phyloP scores from a whole-genome alignment of 1,140 invertebrate genomes.

The Ips nitidus region DNA sequence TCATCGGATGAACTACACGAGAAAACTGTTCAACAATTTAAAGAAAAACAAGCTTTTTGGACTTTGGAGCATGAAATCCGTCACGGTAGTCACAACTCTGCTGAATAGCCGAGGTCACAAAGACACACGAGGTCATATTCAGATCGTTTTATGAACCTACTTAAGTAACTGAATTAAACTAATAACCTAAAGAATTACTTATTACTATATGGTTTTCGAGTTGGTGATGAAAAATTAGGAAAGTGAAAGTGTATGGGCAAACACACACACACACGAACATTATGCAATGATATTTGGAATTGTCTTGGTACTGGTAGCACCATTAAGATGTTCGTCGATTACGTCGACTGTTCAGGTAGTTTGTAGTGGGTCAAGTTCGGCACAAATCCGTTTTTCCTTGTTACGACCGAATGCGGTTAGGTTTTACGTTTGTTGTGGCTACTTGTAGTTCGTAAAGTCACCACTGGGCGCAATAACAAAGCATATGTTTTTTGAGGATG shows the following conservation, averaged over 20 bases:
- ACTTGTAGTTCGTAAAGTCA: too few relatives aligned
- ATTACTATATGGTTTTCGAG: background rate
- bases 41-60: slow-evolving; percentile 37
- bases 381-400: too few relatives aligned
- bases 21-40: slow-evolving; percentile 35
- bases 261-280: background rate
- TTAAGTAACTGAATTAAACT: too few relatives aligned
- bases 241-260: background rate
- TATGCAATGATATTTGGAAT: background rate
- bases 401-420: too few relatives aligned
- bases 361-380: too few relatives aligned
- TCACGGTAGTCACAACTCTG: background rate
- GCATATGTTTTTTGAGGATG: too few relatives aligned
- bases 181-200: too few relatives aligned
- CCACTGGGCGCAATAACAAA: too few relatives aligned
- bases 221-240: background rate
- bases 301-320: background rate
- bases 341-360: background rate
- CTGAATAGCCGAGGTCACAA: background rate
- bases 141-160: too few relatives aligned
- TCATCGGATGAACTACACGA: slow-evolving; percentile 49
- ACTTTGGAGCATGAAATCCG: slow-evolving; percentile 34
- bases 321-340: background rate
- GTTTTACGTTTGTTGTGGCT: too few relatives aligned
- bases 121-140: too few relatives aligned